Conservation (phyloP, 2,113 vertebrate genomes). For the Hyaena hyaena region DNA sequence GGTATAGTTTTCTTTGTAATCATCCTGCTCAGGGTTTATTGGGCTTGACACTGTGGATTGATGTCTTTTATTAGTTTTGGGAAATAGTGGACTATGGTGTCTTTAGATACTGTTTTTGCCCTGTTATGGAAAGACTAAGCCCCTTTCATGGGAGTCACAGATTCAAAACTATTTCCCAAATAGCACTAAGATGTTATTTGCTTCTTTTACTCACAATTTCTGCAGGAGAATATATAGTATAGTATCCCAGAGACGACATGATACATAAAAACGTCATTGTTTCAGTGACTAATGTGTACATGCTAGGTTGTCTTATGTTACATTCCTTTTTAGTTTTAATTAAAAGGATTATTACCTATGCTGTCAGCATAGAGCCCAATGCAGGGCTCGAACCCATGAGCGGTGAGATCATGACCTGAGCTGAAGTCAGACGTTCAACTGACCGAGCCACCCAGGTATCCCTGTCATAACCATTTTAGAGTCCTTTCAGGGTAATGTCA, state of each 20-base stretch:
- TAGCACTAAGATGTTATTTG: neutral
- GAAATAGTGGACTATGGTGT: neutral
- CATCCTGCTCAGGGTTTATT: neutral
- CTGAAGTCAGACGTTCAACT: too few relatives aligned
- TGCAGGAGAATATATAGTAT: neutral
- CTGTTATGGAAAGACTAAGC: neutral
- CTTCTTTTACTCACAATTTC: neutral
- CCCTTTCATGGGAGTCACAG: neutral
- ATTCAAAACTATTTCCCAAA: neutral
- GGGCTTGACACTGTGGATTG: neutral
- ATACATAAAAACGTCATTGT: neutral
- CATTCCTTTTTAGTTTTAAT: neutral
- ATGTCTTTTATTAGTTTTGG: slow-evolving; percentile 29
- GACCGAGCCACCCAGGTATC: too few relatives aligned
- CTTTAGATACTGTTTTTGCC: neutral
- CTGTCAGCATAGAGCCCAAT: too few relatives aligned
- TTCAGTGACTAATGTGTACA: neutral
- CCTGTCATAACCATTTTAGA: neutral
- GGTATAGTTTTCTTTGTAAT: slow-evolving; percentile 22
- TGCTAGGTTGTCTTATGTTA: neutral
- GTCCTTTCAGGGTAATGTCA: neutral
- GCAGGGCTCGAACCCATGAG: too few relatives aligned
- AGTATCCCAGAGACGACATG: neutral
- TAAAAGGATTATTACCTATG: too few relatives aligned
- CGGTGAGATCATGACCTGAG: too few relatives aligned